Evolutionary conservation across 2,113 vertebrate genomes (phyloP), one percentile per base, ranked within the genome.

Genomic region (Cromileptes altivelis): DNA sequence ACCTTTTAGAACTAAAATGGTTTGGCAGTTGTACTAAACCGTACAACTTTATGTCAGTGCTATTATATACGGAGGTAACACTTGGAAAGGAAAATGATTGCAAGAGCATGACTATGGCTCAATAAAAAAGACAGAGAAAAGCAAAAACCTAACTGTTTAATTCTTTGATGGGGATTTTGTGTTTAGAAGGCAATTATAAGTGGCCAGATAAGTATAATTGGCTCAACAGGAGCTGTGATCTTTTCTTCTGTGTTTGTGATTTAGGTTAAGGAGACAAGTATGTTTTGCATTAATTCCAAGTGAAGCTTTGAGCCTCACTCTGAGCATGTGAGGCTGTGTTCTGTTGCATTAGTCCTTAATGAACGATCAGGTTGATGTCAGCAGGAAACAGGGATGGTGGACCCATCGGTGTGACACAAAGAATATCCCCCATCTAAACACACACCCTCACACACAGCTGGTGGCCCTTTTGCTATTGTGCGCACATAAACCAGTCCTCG

Each of bases 381-480:
- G 71, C 19, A 65, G 25, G 3, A 72, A 69, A 58, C 14, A 11
- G 40, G 7, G 7, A 56, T 71, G 61, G 21, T 33, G 17, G 53
- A 71, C 0, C 13, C 15, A 58, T 1, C 30, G 50, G 19, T 73
- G 50, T 40, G 61, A 76, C 61, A 60, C 63, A 42, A 42, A 49
- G 27, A 55, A 52, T 27, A 57, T 61, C 67, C 55, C 55, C 8
- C 30, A 40, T 25, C 23, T 37, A 78, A 45, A 81, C 56, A 67
- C 13, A 69, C 47, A 69, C 75, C 21, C 56, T 6, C 17, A 74
- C 50, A 40, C 78, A 85, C 84, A 82, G 70, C 62, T 79, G 74
- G 55, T 67, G 65, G 60, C 58, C 57, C 21, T 10, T 64, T 30
- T 74, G 76, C 64, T 53, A 30, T 67, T 77, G 72, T 70, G 45